phyloP scores from a whole-genome alignment of 2,888 invertebrate genomes.

The Halictus ligatus region DNA sequence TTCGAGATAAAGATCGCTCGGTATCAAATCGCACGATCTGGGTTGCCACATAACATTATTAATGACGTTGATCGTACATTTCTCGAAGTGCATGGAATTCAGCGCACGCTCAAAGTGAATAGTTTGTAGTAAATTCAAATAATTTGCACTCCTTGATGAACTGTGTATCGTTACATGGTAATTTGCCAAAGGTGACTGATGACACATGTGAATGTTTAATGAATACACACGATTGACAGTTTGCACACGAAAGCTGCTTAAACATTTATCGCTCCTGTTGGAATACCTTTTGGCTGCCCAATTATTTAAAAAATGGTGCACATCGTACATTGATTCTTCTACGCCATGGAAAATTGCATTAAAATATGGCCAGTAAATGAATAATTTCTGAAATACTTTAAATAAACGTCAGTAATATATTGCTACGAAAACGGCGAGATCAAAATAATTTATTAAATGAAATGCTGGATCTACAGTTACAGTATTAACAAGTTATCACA shows the following conservation, averaged over 20 bases:
- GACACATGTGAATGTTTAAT: not conserved
- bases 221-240: not conserved
- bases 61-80: conserved; percentile 2
- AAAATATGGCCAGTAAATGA: not conserved
- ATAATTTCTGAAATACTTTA: not conserved
- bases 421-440: too few relatives aligned
- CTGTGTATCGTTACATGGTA: conserved; percentile 2
- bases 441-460: too few relatives aligned
- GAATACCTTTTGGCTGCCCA: not conserved
- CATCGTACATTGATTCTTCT: not conserved
- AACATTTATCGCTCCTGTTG: not conserved
- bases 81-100: conserved; percentile 2
- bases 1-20: not conserved
- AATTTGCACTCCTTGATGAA: conserved; percentile 2
- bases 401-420: not conserved
- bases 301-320: not conserved
- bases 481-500: too few relatives aligned
- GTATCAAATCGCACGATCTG: not conserved
- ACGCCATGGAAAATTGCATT: not conserved
- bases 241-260: not conserved
- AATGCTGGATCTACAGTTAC: too few relatives aligned
- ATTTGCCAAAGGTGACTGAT: conserved; percentile 1
- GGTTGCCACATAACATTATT: not conserved
- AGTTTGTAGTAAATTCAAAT: not conserved
- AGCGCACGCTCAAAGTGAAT: not conserved